A percentile compares a stretch with the other conserved stretches of the same genome.
These are phyloP conservation scores for Drosophila athabasca DNA, from an alignment of 1,140 invertebrate genomes.

Conservation along the genomic window DNA sequence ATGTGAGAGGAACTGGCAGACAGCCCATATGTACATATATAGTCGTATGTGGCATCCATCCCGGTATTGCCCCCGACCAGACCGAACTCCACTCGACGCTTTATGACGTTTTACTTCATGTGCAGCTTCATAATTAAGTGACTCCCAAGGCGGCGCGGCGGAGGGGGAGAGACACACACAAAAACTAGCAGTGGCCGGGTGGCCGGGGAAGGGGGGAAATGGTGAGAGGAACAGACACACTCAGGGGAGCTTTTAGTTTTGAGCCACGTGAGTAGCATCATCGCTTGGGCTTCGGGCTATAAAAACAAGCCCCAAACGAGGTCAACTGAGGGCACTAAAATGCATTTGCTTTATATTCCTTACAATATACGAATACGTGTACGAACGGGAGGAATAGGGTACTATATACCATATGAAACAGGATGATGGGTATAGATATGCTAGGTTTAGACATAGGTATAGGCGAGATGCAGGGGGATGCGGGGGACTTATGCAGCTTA, in stretches of 20 bases:
- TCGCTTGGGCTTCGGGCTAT: slow-evolving; percentile 64
- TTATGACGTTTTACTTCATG: slow-evolving; percentile 81
- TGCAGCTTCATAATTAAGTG: slow-evolving; percentile 81
- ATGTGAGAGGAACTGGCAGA: slow-evolving; percentile 41
- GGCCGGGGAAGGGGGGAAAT: background rate
- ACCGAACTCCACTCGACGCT: slow-evolving; percentile 59
- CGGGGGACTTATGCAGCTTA: slow-evolving; percentile 59
- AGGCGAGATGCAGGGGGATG: background rate
- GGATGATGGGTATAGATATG: background rate
- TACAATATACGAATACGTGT: slow-evolving; percentile 3
- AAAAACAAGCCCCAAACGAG: slow-evolving; percentile 77
- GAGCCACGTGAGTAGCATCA: slow-evolving; percentile 79
- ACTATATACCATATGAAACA: background rate
- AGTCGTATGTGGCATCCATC: slow-evolving; percentile 20
- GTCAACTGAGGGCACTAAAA: slow-evolving; percentile 79
- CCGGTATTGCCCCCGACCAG: background rate
- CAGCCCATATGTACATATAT: too few relatives aligned
- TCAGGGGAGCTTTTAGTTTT: slow-evolving; percentile 78
- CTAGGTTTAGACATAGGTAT: background rate
- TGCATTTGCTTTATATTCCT: slow-evolving; percentile 58
- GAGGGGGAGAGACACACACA: background rate
- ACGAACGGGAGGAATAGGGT: background rate
- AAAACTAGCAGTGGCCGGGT: slow-evolving; percentile 33
- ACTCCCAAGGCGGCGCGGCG: slow-evolving; percentile 36
- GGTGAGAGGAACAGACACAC: slow-evolving; percentile 9